Conservation (phyloP, 2,888 invertebrate species). For the Philereme vetulata region DNA sequence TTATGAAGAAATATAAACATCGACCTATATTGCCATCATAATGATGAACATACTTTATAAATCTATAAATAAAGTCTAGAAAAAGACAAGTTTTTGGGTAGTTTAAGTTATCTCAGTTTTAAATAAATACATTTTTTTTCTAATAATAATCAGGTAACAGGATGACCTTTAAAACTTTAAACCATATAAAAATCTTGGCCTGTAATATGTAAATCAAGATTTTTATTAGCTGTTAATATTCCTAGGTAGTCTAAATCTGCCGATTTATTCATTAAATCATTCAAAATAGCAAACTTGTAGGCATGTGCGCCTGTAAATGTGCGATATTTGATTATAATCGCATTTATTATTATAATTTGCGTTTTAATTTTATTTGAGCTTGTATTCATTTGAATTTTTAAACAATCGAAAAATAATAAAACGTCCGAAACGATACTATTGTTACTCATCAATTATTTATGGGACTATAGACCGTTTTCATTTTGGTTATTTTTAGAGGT, state of each 20-base stretch:
- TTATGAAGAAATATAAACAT: slow-evolving; percentile 27
- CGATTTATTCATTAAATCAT: slow-evolving; percentile 30
- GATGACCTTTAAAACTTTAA: slow-evolving; percentile 28
- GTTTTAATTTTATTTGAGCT: slow-evolving; percentile 27
- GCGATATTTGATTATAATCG: slow-evolving; percentile 23
- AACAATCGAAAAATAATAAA: slow-evolving; percentile 29
- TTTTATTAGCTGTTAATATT: slow-evolving; percentile 43
- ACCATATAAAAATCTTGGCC: slow-evolving; percentile 32
- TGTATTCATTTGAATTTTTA: slow-evolving; percentile 37
- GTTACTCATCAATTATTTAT: slow-evolving; percentile 39
- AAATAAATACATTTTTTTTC: slow-evolving; percentile 13
- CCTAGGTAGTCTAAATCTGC: slow-evolving; percentile 31
- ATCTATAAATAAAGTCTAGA: slow-evolving; percentile 5
- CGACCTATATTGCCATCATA: background rate
- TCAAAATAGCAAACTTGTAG: slow-evolving; percentile 30
- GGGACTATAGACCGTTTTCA: slow-evolving; percentile 22
- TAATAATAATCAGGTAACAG: slow-evolving; percentile 7
- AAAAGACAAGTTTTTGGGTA: background rate
- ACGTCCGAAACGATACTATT: slow-evolving; percentile 19
- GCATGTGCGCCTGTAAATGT: slow-evolving; percentile 27
- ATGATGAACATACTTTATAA: background rate
- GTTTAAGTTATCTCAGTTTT: background rate
- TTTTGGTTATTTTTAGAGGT: slow-evolving; percentile 7
- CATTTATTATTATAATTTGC: slow-evolving; percentile 25
- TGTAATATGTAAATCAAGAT: slow-evolving; percentile 38